Evolutionary conservation across 2,797 vertebrate species (phyloP).

Genomic region (Ctenopoma multispine): DNA sequence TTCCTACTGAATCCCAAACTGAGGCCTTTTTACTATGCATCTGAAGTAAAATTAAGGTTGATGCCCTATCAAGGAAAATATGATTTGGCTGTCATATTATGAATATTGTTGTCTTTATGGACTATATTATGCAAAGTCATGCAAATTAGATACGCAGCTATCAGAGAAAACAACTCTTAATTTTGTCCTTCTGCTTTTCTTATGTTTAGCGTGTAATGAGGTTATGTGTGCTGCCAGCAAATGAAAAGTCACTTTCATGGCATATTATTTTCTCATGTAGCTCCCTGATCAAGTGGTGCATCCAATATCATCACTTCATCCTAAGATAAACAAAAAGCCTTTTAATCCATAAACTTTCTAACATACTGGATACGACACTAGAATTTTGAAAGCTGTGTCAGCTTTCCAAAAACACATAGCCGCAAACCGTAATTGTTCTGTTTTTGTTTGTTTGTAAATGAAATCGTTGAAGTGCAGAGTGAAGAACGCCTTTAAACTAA

Average conservation of each 20-base stretch:
- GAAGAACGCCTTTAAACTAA: slow-evolving; percentile 38
- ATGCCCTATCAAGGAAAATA: slow-evolving; percentile 76
- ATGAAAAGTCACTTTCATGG: slow-evolving; percentile 86
- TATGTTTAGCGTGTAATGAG: slow-evolving; percentile 79
- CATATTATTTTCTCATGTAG: slow-evolving; percentile 76
- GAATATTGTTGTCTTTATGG: slow-evolving; percentile 76
- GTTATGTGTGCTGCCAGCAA: slow-evolving; percentile 78
- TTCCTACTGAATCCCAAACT: slow-evolving; percentile 6
- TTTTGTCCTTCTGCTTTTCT: slow-evolving; percentile 82
- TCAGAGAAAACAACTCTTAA: slow-evolving; percentile 82
- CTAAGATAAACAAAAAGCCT: slow-evolving; percentile 59
- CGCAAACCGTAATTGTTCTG: slow-evolving; percentile 21
- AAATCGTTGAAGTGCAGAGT: slow-evolving; percentile 27
- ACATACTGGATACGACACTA: neutral
- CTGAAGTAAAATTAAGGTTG: slow-evolving; percentile 68
- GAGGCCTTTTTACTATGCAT: slow-evolving; percentile 27
- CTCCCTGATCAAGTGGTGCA: slow-evolving; percentile 74
- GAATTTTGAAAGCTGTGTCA: slow-evolving; percentile 9
- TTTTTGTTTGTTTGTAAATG: slow-evolving; percentile 45
- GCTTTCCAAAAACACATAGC: slow-evolving; percentile 30
- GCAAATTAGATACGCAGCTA: slow-evolving; percentile 79
- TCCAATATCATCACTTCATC: slow-evolving; percentile 70
- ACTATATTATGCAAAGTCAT: slow-evolving; percentile 83
- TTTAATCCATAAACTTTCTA: slow-evolving; percentile 46
- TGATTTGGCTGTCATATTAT: slow-evolving; percentile 76